phyloP scores from a whole-genome alignment of 2,113 vertebrate species.

The Tapirus terrestris region DNA sequence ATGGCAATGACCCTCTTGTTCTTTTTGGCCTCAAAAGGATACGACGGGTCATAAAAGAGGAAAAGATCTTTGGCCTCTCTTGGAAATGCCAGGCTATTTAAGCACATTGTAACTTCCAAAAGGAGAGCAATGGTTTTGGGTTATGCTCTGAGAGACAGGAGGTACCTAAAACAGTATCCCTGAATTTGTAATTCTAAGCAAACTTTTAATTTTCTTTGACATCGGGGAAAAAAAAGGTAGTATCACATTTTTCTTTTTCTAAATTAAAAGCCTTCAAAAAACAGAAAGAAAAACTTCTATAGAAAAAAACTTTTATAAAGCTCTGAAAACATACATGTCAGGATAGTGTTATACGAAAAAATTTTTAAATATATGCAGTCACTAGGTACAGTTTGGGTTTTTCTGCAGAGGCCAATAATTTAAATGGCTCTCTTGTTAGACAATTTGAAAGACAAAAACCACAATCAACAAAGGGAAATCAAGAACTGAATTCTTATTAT shows the following conservation, averaged over 20 bases:
- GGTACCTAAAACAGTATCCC: conserved; percentile 24
- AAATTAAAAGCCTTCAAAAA: conserved; percentile 42
- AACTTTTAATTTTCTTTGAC: conserved; percentile 24
- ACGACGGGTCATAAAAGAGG: conserved; percentile 87
- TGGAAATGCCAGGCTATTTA: conserved; percentile 81
- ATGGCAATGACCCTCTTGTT: conserved; percentile 88
- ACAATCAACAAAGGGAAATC: conserved; percentile 50
- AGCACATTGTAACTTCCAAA: conserved; percentile 72
- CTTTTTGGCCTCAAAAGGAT: conserved; percentile 82
- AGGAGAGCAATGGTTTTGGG: neutral
- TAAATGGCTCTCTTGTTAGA: conserved; percentile 16
- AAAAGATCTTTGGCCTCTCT: conserved; percentile 85
- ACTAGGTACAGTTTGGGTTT: neutral
- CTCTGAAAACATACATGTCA: neutral
- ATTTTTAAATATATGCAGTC: neutral
- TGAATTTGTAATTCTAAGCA: conserved; percentile 38
- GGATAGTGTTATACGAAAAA: neutral
- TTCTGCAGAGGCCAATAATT: neutral
- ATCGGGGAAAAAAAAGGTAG: neutral
- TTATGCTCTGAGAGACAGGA: neutral
- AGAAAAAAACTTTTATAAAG: neutral
- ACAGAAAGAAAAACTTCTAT: neutral
- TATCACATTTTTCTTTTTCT: neutral
- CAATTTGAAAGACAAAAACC: conserved; percentile 53
- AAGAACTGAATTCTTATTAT: conserved; percentile 31